phyloP scores from a whole-genome alignment of 2,113 vertebrate genomes.

The Onychostruthus taczanowskii region DNA sequence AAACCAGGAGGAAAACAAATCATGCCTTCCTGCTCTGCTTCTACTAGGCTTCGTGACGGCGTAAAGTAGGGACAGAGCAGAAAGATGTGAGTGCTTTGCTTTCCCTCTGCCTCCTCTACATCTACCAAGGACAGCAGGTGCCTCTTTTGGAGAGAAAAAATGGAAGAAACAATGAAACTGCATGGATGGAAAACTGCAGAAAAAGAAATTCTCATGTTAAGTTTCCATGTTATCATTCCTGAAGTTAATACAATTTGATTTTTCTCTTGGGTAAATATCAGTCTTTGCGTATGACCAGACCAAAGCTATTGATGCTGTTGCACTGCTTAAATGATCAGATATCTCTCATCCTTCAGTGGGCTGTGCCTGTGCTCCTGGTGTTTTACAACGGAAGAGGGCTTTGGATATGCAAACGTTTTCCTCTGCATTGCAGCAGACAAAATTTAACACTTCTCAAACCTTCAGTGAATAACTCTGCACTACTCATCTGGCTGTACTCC shows the following conservation, averaged over 20 bases:
- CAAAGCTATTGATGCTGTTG: not conserved
- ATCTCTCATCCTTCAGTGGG: not conserved
- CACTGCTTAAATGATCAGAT: not conserved
- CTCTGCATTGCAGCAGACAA: slow-evolving; percentile 1
- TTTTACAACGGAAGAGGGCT: not conserved
- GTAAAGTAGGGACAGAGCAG: not conserved
- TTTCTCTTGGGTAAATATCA: not conserved
- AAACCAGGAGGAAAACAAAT: not conserved
- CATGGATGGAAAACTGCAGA: not conserved
- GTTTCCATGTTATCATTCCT: not conserved
- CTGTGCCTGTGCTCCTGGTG: not conserved
- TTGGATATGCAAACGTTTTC: not conserved
- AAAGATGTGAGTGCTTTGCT: not conserved
- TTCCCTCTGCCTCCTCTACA: not conserved
- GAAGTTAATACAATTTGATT: not conserved
- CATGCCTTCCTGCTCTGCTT: not conserved
- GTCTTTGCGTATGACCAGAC: not conserved
- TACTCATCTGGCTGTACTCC: no score
- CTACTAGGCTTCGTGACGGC: not conserved
- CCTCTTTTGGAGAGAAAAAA: not conserved
- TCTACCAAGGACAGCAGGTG: not conserved
- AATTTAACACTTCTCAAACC: not conserved
- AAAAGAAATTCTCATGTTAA: not conserved
- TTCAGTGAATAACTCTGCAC: not conserved
- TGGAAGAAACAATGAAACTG: not conserved